Conservation (phyloP, 2,797 vertebrate species). For the Alcedo quadribrachys region DNA sequence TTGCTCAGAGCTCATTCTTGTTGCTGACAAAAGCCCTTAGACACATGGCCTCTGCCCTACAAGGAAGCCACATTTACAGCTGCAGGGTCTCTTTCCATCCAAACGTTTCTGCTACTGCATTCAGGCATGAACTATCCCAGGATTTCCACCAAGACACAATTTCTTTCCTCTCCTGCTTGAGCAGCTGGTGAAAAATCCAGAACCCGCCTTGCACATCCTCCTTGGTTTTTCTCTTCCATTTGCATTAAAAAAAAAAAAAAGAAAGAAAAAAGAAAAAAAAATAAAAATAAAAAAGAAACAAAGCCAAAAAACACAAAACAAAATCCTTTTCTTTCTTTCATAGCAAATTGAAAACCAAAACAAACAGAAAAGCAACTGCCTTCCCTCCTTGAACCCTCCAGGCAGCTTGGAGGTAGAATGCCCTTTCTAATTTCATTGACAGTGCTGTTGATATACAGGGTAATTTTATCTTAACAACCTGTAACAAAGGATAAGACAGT, state of each 20-base stretch:
- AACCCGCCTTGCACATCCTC: background rate
- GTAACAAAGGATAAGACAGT: slow-evolving; percentile 74
- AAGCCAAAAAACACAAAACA: background rate
- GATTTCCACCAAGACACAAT: background rate
- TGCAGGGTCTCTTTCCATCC: background rate
- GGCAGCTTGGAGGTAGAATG: slow-evolving; percentile 56
- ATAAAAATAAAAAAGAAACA: background rate
- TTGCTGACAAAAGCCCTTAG: background rate
- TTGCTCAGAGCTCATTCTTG: background rate
- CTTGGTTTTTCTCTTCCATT: slow-evolving; percentile 13
- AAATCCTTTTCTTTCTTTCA: background rate
- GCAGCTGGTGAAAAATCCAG: background rate
- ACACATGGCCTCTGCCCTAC: background rate
- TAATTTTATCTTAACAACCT: slow-evolving; percentile 75
- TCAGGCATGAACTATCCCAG: background rate
- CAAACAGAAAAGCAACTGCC: slow-evolving; percentile 30
- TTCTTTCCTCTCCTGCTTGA: background rate
- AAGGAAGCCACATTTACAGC: background rate
- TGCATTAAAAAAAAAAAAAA: background rate
- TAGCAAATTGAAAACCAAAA: background rate
- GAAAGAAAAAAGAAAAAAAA: background rate
- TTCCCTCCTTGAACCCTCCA: background rate
- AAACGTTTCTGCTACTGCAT: background rate
- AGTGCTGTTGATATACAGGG: slow-evolving; percentile 71
- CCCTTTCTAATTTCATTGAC: slow-evolving; percentile 74